Percentiles rank a stretch among this genome's conserved stretches.
Conservation (phyloP, 23 tunicate species). For the Halocynthia roretzi region DNA sequence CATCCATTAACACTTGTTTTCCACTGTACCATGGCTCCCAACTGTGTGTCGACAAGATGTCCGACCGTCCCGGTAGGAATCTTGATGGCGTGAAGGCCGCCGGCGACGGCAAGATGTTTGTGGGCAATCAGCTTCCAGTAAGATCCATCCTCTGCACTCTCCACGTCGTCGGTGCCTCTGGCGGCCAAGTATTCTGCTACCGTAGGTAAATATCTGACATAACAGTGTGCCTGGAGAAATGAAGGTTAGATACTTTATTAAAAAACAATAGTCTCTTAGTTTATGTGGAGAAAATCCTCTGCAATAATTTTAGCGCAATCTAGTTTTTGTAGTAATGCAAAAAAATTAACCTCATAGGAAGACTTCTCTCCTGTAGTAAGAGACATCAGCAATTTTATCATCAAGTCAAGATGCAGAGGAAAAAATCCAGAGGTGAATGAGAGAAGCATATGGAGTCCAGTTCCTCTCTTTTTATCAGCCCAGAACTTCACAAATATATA, state of each 20-base stretch:
- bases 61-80: conserved; percentile 67
- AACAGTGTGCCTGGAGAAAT: conserved; percentile 50
- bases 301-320: too few species aligned
- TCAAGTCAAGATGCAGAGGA: conserved; percentile 49
- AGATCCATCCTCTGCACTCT: conserved; percentile 70
- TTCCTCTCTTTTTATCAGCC: conserved; percentile 25
- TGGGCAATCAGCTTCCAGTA: conserved; percentile 52
- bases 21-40: conserved; percentile 92
- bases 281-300: too few species aligned
- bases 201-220: conserved; percentile 50
- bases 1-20: conserved; percentile 68
- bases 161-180: conserved; percentile 74
- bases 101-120: conserved; percentile 54
- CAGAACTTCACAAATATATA: not conserved
- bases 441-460: conserved; percentile 36
- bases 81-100: conserved; percentile 47
- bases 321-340: too few species aligned
- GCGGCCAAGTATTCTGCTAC: conserved; percentile 62
- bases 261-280: not conserved
- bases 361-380: conserved; percentile 29
- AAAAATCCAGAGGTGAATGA: conserved; percentile 68
- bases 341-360: conserved; percentile 55
- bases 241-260: not conserved
- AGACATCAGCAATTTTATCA: conserved; percentile 53
- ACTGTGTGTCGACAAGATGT: conserved; percentile 48